phyloP scores from a whole-genome alignment of 2,888 invertebrate genomes.

The Mactromeris polynyma region DNA sequence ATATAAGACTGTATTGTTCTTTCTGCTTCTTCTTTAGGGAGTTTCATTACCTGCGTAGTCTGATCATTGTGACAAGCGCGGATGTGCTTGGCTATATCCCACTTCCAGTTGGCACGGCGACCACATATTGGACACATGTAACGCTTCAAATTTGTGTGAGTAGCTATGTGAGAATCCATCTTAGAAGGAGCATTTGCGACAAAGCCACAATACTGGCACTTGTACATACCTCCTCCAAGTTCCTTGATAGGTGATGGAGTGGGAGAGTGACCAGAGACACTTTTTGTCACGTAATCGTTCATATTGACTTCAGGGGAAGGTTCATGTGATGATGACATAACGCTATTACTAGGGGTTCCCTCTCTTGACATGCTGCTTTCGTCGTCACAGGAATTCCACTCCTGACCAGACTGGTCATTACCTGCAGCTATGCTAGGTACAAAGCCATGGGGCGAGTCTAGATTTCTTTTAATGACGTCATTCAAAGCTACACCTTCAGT shows the following conservation, averaged over 20 bases:
- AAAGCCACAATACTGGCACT: conserved; percentile 80
- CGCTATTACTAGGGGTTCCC: conserved; percentile 22
- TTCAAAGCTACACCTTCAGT: conserved; percentile 75
- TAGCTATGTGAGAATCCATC: conserved; percentile 84
- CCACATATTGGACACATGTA: conserved; percentile 86
- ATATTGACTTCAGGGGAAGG: conserved; percentile 45
- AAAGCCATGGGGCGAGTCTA: conserved; percentile 33
- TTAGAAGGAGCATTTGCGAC: conserved; percentile 82
- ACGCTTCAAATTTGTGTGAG: conserved; percentile 84
- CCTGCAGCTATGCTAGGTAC: neutral
- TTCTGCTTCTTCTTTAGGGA: conserved; percentile 83
- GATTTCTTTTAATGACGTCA: conserved; percentile 71
- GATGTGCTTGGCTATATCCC: conserved; percentile 86
- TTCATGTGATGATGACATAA: conserved; percentile 31
- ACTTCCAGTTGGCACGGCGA: conserved; percentile 85
- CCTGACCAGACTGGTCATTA: neutral
- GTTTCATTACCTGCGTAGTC: conserved; percentile 77
- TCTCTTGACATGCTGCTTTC: conserved; percentile 36
- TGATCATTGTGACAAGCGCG: conserved; percentile 79
- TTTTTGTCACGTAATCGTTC: conserved; percentile 42
- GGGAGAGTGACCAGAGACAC: conserved; percentile 51
- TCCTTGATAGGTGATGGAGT: conserved; percentile 70
- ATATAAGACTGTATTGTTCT: conserved; percentile 83
- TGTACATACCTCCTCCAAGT: conserved; percentile 66
- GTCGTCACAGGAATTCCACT: neutral